Conservation (phyloP, 2,888 invertebrate species). For the Drosophila eohydei region DNA sequence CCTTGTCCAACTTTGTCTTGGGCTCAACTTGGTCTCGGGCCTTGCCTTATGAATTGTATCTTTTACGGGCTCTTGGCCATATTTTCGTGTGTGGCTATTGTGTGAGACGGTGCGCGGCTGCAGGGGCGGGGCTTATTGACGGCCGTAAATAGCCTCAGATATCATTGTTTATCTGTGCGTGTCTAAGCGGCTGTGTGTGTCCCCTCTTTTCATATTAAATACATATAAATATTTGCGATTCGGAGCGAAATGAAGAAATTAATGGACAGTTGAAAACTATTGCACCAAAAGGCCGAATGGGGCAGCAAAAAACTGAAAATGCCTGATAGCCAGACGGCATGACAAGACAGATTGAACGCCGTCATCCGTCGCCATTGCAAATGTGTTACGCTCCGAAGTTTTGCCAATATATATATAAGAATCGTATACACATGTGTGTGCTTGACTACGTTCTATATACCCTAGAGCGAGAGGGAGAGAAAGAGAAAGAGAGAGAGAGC, state of each 20-base stretch:
- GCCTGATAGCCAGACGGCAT: conserved; percentile 47
- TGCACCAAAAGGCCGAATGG: conserved; percentile 33
- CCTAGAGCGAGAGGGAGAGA: not conserved
- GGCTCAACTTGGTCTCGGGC: conserved; percentile 50
- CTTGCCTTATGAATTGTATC: conserved; percentile 74
- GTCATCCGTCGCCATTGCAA: conserved; percentile 24
- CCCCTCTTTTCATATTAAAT: conserved; percentile 51
- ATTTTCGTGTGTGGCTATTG: conserved; percentile 26
- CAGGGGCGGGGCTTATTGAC: conserved; percentile 36
- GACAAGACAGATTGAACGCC: conserved; percentile 64
- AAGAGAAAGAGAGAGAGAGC: too few relatives aligned
- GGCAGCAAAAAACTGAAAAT: conserved; percentile 9
- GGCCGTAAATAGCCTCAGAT: conserved; percentile 60
- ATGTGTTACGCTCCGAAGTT: conserved; percentile 66
- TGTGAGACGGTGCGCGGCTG: conserved; percentile 12
- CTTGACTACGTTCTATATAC: not conserved
- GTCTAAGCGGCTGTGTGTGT: conserved; percentile 11
- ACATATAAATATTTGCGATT: conserved; percentile 40
- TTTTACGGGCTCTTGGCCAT: conserved; percentile 49
- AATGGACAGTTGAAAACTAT: conserved; percentile 76
- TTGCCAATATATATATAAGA: conserved; percentile 31
- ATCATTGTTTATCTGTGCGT: conserved; percentile 63
- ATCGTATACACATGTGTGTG: not conserved
- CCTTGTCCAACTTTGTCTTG: conserved; percentile 61
- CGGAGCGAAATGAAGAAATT: conserved; percentile 57